Evolutionary conservation across 2,888 invertebrate genomes (phyloP).

Genomic region (Cephus nigrinus): DNA sequence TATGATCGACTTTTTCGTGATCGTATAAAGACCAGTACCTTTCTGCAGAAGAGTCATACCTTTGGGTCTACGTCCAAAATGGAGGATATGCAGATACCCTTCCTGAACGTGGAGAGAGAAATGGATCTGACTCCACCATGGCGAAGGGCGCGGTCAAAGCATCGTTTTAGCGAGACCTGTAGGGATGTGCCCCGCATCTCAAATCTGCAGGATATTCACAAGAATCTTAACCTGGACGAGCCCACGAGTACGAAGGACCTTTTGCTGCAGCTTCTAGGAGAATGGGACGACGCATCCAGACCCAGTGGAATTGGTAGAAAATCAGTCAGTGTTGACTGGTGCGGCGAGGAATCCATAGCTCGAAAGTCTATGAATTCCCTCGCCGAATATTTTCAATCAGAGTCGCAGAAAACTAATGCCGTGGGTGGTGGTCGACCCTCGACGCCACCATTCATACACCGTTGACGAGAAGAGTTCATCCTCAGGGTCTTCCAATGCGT

Average conservation of each 20-base stretch:
- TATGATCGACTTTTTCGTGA: not conserved
- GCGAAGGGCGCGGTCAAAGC: conserved; percentile 52
- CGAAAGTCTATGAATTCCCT: conserved; percentile 84
- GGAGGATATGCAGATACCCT: not conserved
- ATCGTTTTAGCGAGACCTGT: conserved; percentile 59
- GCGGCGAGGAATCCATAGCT: conserved; percentile 78
- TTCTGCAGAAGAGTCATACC: not conserved
- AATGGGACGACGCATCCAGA: conserved; percentile 73
- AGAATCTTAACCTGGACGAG: conserved; percentile 57
- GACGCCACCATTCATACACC: conserved; percentile 37
- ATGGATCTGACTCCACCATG: conserved; percentile 60
- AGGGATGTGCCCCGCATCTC: conserved; percentile 61
- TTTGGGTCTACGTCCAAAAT: not conserved
- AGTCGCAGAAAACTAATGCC: conserved; percentile 46
- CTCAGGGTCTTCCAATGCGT: not conserved
- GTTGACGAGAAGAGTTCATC: conserved; percentile 25
- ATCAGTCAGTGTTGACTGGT: conserved; percentile 82
- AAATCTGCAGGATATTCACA: conserved; percentile 55
- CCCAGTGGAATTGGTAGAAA: conserved; percentile 69
- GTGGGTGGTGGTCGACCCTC: conserved; percentile 1
- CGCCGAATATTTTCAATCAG: conserved; percentile 80
- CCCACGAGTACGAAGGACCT: conserved; percentile 77
- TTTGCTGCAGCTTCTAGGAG: conserved; percentile 78
- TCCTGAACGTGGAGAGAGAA: conserved; percentile 20
- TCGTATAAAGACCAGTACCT: not conserved